These are phyloP conservation scores for Scomberomorus guttatus DNA, from an alignment of 2,797 vertebrate genomes.

Conservation along the genomic window DNA sequence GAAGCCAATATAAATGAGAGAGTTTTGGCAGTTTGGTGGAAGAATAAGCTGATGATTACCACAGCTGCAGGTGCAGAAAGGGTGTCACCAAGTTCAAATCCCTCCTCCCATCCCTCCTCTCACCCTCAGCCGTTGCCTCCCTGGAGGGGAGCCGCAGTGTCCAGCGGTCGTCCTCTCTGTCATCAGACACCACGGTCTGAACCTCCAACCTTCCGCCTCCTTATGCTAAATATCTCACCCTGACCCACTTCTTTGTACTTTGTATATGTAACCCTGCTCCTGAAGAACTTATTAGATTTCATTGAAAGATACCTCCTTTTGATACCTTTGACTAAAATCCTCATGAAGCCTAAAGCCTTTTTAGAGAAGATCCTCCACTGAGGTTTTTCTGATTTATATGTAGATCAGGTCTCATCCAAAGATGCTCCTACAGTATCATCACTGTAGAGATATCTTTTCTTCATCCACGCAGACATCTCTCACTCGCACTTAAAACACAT, in stretches of 20 bases:
- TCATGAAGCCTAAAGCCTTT: slow-evolving; percentile 29
- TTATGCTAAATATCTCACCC: slow-evolving; percentile 2
- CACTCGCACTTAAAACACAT: slow-evolving; percentile 77
- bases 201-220: slow-evolving; percentile 18
- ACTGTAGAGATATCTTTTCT: slow-evolving; percentile 51
- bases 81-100: slow-evolving; percentile 81
- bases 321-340: slow-evolving; percentile 38
- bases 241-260: slow-evolving; percentile 20
- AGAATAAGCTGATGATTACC: slow-evolving; percentile 81
- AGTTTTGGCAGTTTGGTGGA: slow-evolving; percentile 64
- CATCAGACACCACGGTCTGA: slow-evolving; percentile 21
- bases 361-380: slow-evolving; percentile 43
- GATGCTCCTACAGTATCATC: slow-evolving; percentile 55
- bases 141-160: slow-evolving; percentile 45
- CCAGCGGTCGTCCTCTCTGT: slow-evolving; percentile 32
- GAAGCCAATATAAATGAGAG: slow-evolving; percentile 16
- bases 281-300: slow-evolving; percentile 23
- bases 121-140: slow-evolving; percentile 68
- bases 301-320: slow-evolving; percentile 35
- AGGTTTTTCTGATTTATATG: slow-evolving; percentile 66
- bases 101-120: slow-evolving; percentile 71
- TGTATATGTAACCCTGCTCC: slow-evolving; percentile 57
- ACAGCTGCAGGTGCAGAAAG: slow-evolving; percentile 92
- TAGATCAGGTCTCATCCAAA: slow-evolving; percentile 58
- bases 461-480: slow-evolving; percentile 63